A percentile compares a stretch with the other conserved stretches of the same genome.
These are phyloP conservation scores for Malthinus flaveolus DNA, from an alignment of 2,888 invertebrate species.

Conservation along the genomic window DNA sequence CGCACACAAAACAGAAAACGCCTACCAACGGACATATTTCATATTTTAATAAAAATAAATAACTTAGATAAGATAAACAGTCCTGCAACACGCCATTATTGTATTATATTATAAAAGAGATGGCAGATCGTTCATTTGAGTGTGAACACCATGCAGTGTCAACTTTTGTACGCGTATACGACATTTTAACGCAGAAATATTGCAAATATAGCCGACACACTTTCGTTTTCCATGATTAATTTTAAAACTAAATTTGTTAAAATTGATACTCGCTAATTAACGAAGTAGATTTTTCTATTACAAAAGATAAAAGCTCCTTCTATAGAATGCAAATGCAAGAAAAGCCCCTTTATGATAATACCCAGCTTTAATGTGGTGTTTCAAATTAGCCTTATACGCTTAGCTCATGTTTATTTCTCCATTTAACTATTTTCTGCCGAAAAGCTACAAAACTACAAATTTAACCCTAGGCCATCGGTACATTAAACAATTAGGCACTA, in stretches of 20 bases:
- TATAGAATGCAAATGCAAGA: slow-evolving; percentile 16
- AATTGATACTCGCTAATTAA: no score
- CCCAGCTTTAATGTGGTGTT: slow-evolving; percentile 20
- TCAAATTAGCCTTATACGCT: slow-evolving; percentile 19
- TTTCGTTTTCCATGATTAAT: no score
- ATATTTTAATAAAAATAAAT: slow-evolving; percentile 19
- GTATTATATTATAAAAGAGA: slow-evolving; percentile 15
- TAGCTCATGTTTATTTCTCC: slow-evolving; percentile 19
- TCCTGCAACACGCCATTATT: slow-evolving; percentile 15
- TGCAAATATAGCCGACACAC: no score
- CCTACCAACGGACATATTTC: slow-evolving; percentile 10
- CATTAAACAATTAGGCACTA: no score
- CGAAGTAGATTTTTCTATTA: no score
- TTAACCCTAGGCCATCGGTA: no score
- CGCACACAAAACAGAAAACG: slow-evolving; percentile 9
- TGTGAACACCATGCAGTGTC: slow-evolving; percentile 5
- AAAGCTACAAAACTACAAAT: no score
- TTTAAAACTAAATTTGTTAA: no score
- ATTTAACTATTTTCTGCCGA: slow-evolving; percentile 7
- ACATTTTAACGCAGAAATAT: slow-evolving; percentile 4
- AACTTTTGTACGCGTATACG: not conserved
- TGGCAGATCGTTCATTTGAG: slow-evolving; percentile 14
- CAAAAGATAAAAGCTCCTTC: no score
- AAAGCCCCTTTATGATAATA: slow-evolving; percentile 18
- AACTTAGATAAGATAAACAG: slow-evolving; percentile 17